Conservation (phyloP, 2,888 invertebrate species). For the Drosophila emarginata region DNA sequence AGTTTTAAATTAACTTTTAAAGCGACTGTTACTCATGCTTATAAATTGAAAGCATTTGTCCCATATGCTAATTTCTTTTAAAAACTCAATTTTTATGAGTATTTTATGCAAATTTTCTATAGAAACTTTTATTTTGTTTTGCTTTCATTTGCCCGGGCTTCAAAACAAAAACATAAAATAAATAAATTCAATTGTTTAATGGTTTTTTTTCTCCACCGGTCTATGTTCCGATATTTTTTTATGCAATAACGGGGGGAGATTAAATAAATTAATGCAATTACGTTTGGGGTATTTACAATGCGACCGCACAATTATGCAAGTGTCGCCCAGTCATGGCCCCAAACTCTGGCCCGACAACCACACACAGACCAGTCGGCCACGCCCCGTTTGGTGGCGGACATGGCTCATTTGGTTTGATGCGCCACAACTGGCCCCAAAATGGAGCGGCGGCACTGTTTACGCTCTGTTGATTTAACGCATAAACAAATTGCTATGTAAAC, state of each 20-base stretch:
- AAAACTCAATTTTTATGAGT: conserved; percentile 56
- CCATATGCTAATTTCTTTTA: conserved; percentile 53
- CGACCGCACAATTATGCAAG: conserved; percentile 73
- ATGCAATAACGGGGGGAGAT: conserved; percentile 42
- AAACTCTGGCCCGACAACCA: conserved; percentile 10
- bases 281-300: conserved; percentile 68
- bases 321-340: conserved; percentile 47
- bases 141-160: conserved; percentile 17
- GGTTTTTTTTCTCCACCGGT: conserved; percentile 4
- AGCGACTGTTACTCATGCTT: conserved; percentile 12
- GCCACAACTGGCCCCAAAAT: conserved; percentile 30
- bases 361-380: conserved; percentile 1
- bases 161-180: conserved; percentile 30
- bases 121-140: conserved; percentile 34
- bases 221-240: conserved; percentile 37
- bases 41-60: neutral
- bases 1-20: conserved; percentile 5
- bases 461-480: conserved; percentile 65
- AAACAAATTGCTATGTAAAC: conserved; percentile 43
- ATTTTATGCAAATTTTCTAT: conserved; percentile 65
- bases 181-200: conserved; percentile 29
- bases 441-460: conserved; percentile 48
- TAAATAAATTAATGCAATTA: conserved; percentile 76
- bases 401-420: conserved; percentile 68
- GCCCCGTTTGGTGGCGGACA: conserved; percentile 37